Conservation (phyloP, 2,113 vertebrate genomes). For the Arvicanthis niloticus region DNA sequence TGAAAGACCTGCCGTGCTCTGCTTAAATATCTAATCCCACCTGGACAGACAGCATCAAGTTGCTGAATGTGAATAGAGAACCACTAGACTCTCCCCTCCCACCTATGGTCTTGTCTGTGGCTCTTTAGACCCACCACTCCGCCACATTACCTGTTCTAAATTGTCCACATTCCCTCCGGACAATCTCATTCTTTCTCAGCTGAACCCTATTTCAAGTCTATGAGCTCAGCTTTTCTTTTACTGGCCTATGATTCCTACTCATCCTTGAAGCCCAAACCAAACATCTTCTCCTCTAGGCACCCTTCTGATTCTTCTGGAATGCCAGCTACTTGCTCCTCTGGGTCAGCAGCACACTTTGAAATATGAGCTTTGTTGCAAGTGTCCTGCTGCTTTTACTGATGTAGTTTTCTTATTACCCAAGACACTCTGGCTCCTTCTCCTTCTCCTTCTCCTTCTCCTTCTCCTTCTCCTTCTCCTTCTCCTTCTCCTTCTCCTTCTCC, state of each 20-base stretch:
- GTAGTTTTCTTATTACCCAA: not conserved
- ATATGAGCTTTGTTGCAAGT: not conserved
- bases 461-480: not conserved
- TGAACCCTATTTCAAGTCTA: not conserved
- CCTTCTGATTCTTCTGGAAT: not conserved
- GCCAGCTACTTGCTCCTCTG: not conserved
- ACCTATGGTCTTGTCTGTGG: too few species aligned
- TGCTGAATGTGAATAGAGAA: not conserved
- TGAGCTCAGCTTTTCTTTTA: not conserved
- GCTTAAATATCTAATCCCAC: not conserved
- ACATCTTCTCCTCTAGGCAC: not conserved
- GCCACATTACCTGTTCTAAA: not conserved
- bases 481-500: not conserved
- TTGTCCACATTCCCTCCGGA: not conserved
- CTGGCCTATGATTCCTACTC: not conserved
- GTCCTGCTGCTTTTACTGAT: not conserved
- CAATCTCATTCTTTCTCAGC: not conserved
- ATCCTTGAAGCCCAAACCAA: not conserved
- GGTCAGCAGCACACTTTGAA: rapidly evolving
- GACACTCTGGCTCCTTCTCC: not conserved
- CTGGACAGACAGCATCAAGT: too few species aligned
- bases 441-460: not conserved
- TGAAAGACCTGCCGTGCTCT: not conserved
- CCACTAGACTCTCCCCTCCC: rapidly evolving
- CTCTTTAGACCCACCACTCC: not conserved